Evolutionary conservation across 2,113 vertebrate species (phyloP).

Genomic region (Oceanites oceanicus): DNA sequence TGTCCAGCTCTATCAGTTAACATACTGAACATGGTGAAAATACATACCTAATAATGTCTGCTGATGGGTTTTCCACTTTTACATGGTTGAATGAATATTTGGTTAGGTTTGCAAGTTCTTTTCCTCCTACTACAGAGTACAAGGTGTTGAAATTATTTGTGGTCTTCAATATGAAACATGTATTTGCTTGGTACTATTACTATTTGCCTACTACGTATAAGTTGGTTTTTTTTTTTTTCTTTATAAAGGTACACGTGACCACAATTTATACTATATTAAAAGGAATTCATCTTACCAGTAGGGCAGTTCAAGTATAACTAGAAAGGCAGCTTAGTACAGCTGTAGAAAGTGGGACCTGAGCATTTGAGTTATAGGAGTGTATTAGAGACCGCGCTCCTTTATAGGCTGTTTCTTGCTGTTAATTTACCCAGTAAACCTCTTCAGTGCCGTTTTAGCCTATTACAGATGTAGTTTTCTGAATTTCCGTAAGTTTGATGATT

Average conservation of each 20-base stretch:
- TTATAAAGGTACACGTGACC: background rate
- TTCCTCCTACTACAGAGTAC: background rate
- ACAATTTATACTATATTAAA: background rate
- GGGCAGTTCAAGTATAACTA: background rate
- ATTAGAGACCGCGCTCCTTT: background rate
- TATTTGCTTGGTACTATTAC: background rate
- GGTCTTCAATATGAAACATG: background rate
- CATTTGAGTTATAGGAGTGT: background rate
- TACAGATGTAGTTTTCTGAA: background rate
- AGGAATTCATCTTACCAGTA: background rate
- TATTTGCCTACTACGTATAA: background rate
- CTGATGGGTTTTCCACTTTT: background rate
- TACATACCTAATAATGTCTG: background rate
- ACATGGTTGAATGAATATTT: background rate
- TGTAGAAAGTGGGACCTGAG: background rate
- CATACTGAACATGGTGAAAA: background rate
- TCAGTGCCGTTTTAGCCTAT: background rate
- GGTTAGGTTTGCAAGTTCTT: background rate
- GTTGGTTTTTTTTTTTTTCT: background rate
- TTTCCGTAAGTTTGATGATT: background rate
- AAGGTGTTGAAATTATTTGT: background rate
- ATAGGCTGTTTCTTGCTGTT: background rate
- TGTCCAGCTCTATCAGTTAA: background rate
- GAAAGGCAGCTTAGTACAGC: background rate
- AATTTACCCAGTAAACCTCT: background rate